Base-by-base conservation (phyloP, 2,888 invertebrate genomes). In the Conops quadrifasciatus region DNA sequence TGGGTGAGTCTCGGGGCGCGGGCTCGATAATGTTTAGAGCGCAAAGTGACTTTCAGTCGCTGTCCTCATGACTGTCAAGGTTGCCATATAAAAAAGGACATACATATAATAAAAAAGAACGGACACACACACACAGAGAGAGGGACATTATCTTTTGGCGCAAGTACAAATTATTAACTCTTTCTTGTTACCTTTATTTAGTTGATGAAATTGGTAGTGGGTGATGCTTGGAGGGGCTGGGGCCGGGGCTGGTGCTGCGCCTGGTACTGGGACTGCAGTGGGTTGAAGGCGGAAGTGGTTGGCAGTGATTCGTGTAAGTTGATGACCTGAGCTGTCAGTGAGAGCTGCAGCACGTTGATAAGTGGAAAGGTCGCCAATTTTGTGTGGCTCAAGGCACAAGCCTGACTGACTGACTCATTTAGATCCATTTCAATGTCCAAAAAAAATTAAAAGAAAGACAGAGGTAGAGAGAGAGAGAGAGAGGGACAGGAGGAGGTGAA, bases 341-440 rank as follows among this genome's bases (percentile, higher is more conserved):
- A 19, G 24, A 19, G 24, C 53, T 53, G 53, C 21, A 7, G 21
- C n/a, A 1, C n/a, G 53, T 19, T 53, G 53, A 53, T 53, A 53
- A 53, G 53, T 53, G 4, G 53, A 21, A 58, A 28, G 58, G 58
- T 28, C 58, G 26, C 58, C 28, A 58, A 28, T 58, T 58, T 28
- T 58, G 36, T 36, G 36, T 36, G 4, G 5, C 4, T 36, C 15
- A 58, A 58, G 7, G 26, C 15, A 3, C 21, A n/a, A 56, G 21
- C 21, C 19, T 21, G 36, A 36, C 36, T 4, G 36, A 53, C 21
- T 24, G 11, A 21, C 19, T 53, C 53, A 53, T 53, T 53, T 53
- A 26, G 28, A 58, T 58, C 58, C 58, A 28, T 28, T 2, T 58
- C 58, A 58, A 24, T 28, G 58, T 58, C 58, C n/a, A n/a, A 58